Conservation (phyloP, 1,140 invertebrate species). For the Reticulitermes speratus region DNA sequence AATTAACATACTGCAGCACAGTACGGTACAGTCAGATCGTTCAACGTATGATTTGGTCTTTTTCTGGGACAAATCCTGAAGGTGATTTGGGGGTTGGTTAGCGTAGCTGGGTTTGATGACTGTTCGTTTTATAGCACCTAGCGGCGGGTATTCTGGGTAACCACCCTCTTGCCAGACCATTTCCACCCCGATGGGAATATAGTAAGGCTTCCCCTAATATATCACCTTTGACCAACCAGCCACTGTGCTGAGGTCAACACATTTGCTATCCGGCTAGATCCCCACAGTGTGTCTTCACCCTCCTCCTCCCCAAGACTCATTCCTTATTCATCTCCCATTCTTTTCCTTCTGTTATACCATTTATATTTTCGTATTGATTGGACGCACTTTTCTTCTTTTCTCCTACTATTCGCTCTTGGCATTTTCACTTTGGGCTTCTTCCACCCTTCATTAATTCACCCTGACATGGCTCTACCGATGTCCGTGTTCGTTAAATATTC, state of each 20-base stretch:
- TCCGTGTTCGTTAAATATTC: background rate
- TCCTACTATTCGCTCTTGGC: background rate
- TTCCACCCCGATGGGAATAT: no score
- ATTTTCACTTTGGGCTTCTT: background rate
- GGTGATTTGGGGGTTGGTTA: background rate
- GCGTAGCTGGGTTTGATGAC: background rate
- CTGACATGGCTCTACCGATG: background rate
- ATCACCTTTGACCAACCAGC: background rate
- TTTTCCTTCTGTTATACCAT: background rate
- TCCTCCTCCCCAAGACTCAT: background rate
- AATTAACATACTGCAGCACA: no score
- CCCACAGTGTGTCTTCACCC: background rate
- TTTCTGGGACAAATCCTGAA: background rate
- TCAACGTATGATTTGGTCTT: background rate
- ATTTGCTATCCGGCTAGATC: background rate
- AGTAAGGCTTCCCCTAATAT: background rate
- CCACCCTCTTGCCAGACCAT: background rate
- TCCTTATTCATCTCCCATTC: conserved; percentile 5
- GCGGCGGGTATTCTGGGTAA: background rate
- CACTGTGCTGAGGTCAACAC: background rate
- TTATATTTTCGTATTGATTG: conserved; percentile 5
- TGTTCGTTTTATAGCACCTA: background rate
- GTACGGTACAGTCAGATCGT: background rate
- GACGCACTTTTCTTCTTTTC: background rate
- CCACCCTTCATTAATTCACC: background rate